Evolutionary conservation across 2,888 invertebrate genomes (phyloP).

Genomic region (Sarcophaga subvicina): DNA sequence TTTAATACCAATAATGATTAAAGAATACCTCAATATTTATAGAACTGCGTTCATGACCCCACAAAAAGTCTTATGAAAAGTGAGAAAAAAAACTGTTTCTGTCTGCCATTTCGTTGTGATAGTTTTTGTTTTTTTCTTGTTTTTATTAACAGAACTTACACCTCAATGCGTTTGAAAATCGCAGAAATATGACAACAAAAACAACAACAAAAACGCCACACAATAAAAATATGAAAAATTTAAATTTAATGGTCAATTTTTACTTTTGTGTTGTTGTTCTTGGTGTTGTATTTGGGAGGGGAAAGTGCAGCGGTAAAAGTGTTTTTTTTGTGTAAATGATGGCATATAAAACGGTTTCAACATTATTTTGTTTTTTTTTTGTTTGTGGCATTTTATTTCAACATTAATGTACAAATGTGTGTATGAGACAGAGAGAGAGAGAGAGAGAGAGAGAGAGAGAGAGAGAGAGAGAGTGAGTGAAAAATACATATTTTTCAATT

Average conservation of each 20-base stretch:
- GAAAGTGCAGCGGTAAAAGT: neutral
- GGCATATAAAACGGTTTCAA: slow-evolving; percentile 40
- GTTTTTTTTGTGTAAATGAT: slow-evolving; percentile 12
- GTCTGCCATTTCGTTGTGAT: neutral
- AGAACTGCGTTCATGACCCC: too few species aligned
- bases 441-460: neutral
- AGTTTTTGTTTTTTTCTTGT: neutral
- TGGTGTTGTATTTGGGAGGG: neutral
- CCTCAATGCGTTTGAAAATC: slow-evolving; percentile 54
- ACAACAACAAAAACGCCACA: neutral
- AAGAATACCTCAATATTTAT: too few species aligned
- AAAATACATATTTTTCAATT: slow-evolving; percentile 76
- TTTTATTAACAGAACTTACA: slow-evolving; percentile 54
- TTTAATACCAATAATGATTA: too few species aligned
- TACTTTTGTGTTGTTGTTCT: neutral
- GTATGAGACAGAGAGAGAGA: too few species aligned
- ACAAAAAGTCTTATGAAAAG: too few species aligned
- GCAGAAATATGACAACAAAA: neutral
- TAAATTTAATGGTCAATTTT: slow-evolving; percentile 42
- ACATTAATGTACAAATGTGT: slow-evolving; percentile 38
- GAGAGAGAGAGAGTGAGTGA: slow-evolving; percentile 4
- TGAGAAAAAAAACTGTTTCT: too few species aligned
- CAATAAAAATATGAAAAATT: slow-evolving; percentile 4
- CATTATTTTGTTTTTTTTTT: slow-evolving; percentile 36
- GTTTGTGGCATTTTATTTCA: too few species aligned